These are phyloP conservation scores for Anarhynchus alexandrinus DNA, from an alignment of 2,113 vertebrate genomes.

Conservation along the genomic window DNA sequence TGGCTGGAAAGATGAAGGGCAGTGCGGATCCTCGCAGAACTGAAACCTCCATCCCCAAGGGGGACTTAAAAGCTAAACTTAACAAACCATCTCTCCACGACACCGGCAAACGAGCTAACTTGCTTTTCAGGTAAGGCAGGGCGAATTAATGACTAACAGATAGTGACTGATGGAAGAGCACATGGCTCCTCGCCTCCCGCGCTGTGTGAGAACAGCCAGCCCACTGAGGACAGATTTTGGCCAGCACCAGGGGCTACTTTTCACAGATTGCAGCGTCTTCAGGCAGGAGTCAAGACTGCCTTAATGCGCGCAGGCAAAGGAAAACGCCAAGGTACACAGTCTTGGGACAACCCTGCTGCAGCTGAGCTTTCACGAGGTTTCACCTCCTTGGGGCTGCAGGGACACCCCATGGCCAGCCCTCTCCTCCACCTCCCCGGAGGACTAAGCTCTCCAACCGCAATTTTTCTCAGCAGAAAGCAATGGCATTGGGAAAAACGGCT, in stretches of 20 bases:
- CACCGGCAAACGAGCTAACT: background rate
- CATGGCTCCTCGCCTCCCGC: background rate
- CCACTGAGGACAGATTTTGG: background rate
- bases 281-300: background rate
- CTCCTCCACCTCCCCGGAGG: rapidly evolving
- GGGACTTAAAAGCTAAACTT: background rate
- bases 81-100: background rate
- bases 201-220: background rate
- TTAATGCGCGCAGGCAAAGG: background rate
- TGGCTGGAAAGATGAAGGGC: background rate
- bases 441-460: background rate
- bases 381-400: background rate
- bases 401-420: background rate
- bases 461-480: background rate
- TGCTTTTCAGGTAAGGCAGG: constrained; percentile 8
- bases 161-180: background rate
- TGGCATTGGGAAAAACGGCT: rapidly evolving
- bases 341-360: background rate
- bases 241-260: background rate
- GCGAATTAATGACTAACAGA: background rate
- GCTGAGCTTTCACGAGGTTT: background rate
- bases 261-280: background rate
- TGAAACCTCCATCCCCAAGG: background rate
- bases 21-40: background rate
- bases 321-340: rapidly evolving